These are phyloP conservation scores for Carduelis carduelis DNA, from an alignment of 2,797 vertebrate species.

Conservation along the genomic window DNA sequence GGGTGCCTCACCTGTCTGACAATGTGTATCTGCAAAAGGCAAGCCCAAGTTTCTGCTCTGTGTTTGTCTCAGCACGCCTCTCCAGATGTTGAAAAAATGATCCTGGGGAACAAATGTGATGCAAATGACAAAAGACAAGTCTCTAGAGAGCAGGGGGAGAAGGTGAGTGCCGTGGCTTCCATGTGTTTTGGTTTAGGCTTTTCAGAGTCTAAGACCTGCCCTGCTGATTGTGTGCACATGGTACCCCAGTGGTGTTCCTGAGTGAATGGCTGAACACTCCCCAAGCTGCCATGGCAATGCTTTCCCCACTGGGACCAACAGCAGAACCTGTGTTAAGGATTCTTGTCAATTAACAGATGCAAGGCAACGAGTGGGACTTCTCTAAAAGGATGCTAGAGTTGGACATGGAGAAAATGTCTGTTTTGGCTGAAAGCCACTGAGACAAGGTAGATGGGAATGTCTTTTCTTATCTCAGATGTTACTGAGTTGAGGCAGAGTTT, in stretches of 20 bases:
- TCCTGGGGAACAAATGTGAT: conserved; percentile 98
- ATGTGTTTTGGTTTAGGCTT: accelerated
- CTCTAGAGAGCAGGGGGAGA: conserved; percentile 92
- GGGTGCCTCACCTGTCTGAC: neutral
- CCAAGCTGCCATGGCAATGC: accelerated
- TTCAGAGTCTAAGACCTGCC: accelerated
- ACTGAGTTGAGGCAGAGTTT: accelerated
- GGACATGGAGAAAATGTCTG: neutral
- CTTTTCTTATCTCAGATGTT: accelerated
- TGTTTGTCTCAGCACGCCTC: conserved; percentile 86
- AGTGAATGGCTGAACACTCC: accelerated
- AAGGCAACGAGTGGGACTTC: accelerated
- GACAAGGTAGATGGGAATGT: neutral
- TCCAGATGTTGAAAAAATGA: conserved; percentile 96
- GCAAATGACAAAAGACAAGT: conserved; percentile 97
- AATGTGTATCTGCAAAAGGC: accelerated
- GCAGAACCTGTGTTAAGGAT: neutral
- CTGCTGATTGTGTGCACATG: accelerated
- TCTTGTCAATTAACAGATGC: neutral
- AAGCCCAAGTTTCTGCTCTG: neutral
- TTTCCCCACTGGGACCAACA: neutral
- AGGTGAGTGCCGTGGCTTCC: conserved; percentile 69
- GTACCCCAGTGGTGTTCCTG: neutral
- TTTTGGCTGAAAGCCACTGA: neutral
- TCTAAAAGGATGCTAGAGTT: neutral